Evolutionary conservation across 2,888 invertebrate genomes (phyloP).

Genomic region (Villa cingulata): DNA sequence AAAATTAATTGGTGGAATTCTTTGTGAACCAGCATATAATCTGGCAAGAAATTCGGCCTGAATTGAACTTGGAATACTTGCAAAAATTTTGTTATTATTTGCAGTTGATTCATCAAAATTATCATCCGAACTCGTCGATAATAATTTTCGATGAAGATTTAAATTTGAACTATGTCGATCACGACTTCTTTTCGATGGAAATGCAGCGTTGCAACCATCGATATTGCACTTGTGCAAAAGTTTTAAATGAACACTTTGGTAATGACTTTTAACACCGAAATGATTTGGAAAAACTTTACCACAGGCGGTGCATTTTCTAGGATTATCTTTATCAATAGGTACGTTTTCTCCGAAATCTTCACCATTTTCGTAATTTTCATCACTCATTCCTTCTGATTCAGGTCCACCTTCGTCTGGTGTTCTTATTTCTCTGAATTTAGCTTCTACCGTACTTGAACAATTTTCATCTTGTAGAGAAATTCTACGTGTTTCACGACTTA

Average conservation of each 20-base stretch:
- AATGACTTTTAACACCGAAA: constrained; percentile 86
- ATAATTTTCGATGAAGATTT: constrained; percentile 77
- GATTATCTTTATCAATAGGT: constrained; percentile 84
- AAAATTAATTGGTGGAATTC: constrained; percentile 44
- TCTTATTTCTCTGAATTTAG: constrained; percentile 19
- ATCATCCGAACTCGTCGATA: constrained; percentile 52
- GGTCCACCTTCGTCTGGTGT: constrained; percentile 47
- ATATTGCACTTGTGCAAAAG: constrained; percentile 90
- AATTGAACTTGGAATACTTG: constrained; percentile 45
- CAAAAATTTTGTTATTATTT: constrained; percentile 37
- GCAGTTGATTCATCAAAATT: constrained; percentile 35
- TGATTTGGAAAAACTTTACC: constrained; percentile 88
- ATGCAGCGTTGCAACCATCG: constrained; percentile 89
- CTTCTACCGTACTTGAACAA: constrained; percentile 44
- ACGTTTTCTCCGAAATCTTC: constrained; percentile 56
- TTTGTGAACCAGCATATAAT: constrained; percentile 57
- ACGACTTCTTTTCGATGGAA: constrained; percentile 82
- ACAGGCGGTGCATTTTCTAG: constrained; percentile 80
- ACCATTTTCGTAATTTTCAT: constrained; percentile 59
- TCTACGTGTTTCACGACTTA: background rate
- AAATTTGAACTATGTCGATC: constrained; percentile 87
- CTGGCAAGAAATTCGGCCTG: constrained; percentile 69
- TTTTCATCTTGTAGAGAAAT: background rate
- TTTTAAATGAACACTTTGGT: constrained; percentile 90
- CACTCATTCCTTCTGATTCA: constrained; percentile 43